Evolutionary conservation across 1,140 invertebrate genomes (phyloP), one percentile per base, ranked within the genome.

Genomic region (Gryllus bimaculatus): DNA sequence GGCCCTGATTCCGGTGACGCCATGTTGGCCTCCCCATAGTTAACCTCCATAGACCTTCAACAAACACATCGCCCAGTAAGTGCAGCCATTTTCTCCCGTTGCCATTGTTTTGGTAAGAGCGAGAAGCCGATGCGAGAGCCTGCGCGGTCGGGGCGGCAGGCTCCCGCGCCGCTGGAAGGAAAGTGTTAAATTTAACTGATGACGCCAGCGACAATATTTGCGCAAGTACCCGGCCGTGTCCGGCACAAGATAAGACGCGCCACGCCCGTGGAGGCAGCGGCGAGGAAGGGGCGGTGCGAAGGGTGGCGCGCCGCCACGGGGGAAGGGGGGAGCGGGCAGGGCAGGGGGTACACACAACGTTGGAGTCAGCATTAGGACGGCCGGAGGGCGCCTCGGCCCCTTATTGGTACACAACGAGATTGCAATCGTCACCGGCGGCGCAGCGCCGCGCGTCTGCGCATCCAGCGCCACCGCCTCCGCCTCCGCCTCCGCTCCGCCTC

Each of bases 181-280:
- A 66, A 66, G 54, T 66, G 54, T 66, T 66, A 66, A 66, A 66
- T 66, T 66, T 66, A 66, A 66, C 54, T 66, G 54, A 66, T 66
- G 54, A 66, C 54, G 54, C 54, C 54, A 66, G 54, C 54, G 54
- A 66, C 54, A 66, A 66, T 66, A 66, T 66, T 66, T 66, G 54
- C 54, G 10, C 54, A 66, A 66, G 54, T 66, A 66, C 10, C 54
- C 54, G 54, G 18, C 54, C 54, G 54, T 66, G 54, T 66, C 54
- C 54, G 54, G 54, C 18, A 18, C 54, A 66, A 66, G 54, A 66
- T 66, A 66, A 66, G 54, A 66, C 54, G 54, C 54, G 54, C 10
- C 54, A 13, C 54, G 54, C 54, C 54, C 10, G 54, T 66, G 54
- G 54, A 13, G 54, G 18, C 54, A 18, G 54, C 54, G 54, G 54